phyloP scores from a whole-genome alignment of 2,888 invertebrate species.

The Campoplex capitator region DNA sequence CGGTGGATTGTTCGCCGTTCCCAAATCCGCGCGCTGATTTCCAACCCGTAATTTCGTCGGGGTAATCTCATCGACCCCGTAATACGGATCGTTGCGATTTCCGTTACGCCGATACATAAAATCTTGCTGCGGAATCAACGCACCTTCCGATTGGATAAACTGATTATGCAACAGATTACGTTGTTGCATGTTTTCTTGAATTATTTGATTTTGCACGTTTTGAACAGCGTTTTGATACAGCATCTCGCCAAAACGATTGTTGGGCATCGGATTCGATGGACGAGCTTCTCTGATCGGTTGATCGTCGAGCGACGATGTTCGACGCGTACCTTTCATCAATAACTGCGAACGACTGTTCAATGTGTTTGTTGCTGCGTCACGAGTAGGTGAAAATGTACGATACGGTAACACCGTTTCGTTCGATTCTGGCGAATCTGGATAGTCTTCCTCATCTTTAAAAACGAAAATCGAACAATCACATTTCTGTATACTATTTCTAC shows the following conservation, averaged over 20 bases:
- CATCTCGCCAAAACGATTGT: conserved; percentile 79
- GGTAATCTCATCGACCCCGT: conserved; percentile 36
- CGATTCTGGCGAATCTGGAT: conserved; percentile 83
- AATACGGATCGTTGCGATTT: conserved; percentile 53
- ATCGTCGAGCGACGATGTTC: conserved; percentile 75
- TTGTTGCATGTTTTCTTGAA: conserved; percentile 83
- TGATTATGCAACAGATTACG: conserved; percentile 78
- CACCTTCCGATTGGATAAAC: conserved; percentile 60
- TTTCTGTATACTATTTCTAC: not conserved
- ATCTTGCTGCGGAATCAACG: conserved; percentile 44
- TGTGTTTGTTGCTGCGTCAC: conserved; percentile 82
- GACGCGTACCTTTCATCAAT: conserved; percentile 72
- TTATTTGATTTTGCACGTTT: conserved; percentile 83
- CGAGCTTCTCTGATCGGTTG: conserved; percentile 74
- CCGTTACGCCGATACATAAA: conserved; percentile 56
- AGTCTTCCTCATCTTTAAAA: conserved; percentile 77
- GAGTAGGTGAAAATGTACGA: conserved; percentile 81
- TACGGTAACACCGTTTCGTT: conserved; percentile 82
- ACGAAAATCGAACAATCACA: not conserved
- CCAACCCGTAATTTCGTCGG: conserved; percentile 56
- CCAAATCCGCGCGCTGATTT: conserved; percentile 29
- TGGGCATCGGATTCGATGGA: conserved; percentile 73
- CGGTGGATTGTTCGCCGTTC: conserved; percentile 66
- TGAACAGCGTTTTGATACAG: conserved; percentile 82
- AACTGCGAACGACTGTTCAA: conserved; percentile 73